phyloP scores from a whole-genome alignment of 1,140 invertebrate species.

The Laupala kohalensis region DNA sequence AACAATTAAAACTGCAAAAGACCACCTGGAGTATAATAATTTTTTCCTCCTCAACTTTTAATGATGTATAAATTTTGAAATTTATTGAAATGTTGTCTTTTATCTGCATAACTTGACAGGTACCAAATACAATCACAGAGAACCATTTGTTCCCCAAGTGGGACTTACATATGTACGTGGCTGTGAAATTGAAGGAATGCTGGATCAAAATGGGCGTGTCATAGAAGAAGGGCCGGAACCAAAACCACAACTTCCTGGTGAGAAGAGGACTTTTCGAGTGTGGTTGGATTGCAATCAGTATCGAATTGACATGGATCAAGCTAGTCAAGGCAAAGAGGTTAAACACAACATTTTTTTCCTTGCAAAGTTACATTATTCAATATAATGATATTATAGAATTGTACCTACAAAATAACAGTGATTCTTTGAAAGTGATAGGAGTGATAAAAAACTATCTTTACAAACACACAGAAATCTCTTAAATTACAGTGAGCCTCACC shows the following conservation, averaged over 20 bases:
- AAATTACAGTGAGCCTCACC: too few relatives aligned
- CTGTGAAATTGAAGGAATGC: slow-evolving; percentile 97
- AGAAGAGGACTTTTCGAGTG: slow-evolving; percentile 82
- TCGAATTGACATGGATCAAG: slow-evolving; percentile 76
- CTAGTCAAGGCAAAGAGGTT: slow-evolving; percentile 56
- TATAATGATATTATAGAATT: background rate
- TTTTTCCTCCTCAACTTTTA: too few relatives aligned
- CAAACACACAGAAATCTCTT: too few relatives aligned
- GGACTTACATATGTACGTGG: slow-evolving; percentile 86
- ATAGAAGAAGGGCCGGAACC: slow-evolving; percentile 95
- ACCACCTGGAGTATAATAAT: too few relatives aligned
- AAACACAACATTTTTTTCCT: too few relatives aligned
- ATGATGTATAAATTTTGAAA: too few relatives aligned
- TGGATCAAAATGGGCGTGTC: slow-evolving; percentile 89
- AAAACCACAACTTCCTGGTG: slow-evolving; percentile 68
- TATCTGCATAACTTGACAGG: too few relatives aligned
- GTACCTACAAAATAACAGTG: background rate
- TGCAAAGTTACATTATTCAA: background rate
- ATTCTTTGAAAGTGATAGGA: background rate
- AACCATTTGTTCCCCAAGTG: slow-evolving; percentile 80
- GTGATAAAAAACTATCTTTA: too few relatives aligned
- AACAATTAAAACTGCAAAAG: too few relatives aligned
- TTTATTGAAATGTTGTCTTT: too few relatives aligned
- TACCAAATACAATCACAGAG: slow-evolving; percentile 65
- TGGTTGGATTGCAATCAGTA: slow-evolving; percentile 96